Evolutionary conservation across 2,797 vertebrate genomes (phyloP).

Genomic region (Odontamblyopus rebecca): DNA sequence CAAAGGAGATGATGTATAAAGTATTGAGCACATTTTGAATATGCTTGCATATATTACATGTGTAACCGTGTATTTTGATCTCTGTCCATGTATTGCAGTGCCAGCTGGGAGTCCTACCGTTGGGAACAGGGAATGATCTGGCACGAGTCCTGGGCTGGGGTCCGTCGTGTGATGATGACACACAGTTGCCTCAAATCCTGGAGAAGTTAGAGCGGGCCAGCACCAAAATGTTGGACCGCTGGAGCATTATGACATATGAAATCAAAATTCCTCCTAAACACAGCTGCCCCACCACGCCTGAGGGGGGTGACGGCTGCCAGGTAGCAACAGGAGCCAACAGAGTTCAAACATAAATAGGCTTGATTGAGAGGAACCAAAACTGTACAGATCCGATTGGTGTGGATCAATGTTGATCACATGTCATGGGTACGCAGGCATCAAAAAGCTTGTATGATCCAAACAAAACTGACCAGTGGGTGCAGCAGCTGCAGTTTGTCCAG

Average conservation of each 20-base stretch:
- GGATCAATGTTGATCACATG: too few relatives aligned
- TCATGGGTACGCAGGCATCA: too few relatives aligned
- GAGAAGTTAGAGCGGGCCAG: constrained; percentile 97
- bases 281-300: constrained; percentile 86
- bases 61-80: neutral
- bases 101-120: constrained; percentile 92
- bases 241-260: constrained; percentile 99
- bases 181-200: constrained; percentile 94
- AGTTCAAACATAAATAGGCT: constrained; percentile 25
- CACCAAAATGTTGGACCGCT: constrained; percentile 98
- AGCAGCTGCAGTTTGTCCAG: too few relatives aligned
- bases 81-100: constrained; percentile 76
- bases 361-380: too few relatives aligned
- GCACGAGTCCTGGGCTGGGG: constrained; percentile 98
- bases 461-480: too few relatives aligned
- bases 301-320: constrained; percentile 88
- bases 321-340: constrained; percentile 66
- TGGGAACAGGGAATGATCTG: constrained; percentile 96
- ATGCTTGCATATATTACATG: neutral
- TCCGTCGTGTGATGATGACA: constrained; percentile 94
- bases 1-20: neutral
- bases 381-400: too few relatives aligned
- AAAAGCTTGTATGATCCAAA: too few relatives aligned
- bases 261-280: constrained; percentile 92
- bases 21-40: neutral